Conservation (phyloP, 2,888 invertebrate genomes). For the Ceriagrion tenellum region DNA sequence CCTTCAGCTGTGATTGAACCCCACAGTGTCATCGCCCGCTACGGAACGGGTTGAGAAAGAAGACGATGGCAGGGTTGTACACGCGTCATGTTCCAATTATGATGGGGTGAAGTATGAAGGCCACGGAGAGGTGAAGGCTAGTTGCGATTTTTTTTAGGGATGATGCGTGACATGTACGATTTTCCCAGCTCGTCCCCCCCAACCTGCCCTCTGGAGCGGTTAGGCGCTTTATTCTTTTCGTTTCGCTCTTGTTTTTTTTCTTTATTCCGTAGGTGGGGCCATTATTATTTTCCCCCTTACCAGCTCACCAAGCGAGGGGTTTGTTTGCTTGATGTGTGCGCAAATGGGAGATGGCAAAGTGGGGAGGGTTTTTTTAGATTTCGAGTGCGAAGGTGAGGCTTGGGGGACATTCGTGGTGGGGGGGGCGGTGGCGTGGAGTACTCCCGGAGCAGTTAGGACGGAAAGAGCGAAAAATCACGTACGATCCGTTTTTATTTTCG, state of each 20-base stretch:
- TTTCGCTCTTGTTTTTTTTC: background rate
- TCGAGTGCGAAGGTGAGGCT: background rate
- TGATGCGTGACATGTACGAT: conserved; percentile 1
- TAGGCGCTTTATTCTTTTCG: background rate
- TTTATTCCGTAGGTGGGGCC: background rate
- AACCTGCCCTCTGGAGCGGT: background rate
- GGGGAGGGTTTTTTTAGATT: background rate
- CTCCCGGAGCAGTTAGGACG: background rate
- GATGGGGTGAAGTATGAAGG: background rate
- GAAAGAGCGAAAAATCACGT: conserved; percentile 36
- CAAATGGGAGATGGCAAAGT: background rate
- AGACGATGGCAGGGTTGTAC: too few species aligned
- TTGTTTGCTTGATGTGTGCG: conserved; percentile 4
- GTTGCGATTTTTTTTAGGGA: background rate
- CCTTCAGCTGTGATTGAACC: too few species aligned
- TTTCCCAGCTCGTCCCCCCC: background rate
- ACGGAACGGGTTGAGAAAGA: too few species aligned
- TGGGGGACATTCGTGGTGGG: too few species aligned
- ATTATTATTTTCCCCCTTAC: background rate
- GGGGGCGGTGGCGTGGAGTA: background rate
- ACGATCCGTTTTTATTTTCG: conserved; percentile 4
- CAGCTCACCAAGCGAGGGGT: background rate
- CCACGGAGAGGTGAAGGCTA: background rate
- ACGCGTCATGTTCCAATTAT: background rate
- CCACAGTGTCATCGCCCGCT: too few species aligned